Base-by-base conservation (phyloP, 2,888 invertebrate species). In the Apamea crenata region DNA sequence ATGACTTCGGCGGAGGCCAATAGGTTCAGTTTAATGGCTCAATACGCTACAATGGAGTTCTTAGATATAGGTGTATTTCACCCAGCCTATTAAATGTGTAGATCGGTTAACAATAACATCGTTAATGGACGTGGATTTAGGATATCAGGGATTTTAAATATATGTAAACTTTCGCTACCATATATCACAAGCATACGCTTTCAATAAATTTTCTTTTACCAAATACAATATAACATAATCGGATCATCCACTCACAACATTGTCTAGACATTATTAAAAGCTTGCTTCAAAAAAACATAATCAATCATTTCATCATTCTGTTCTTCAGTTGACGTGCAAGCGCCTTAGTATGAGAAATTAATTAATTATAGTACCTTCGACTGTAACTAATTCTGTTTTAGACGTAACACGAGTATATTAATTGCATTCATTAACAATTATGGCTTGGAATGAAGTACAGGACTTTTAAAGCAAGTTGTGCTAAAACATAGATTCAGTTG, bases 371-470 rank as follows among this genome's bases (percentile, higher is more conserved):
- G 86, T 75, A 85, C 59, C 74, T 85, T 68, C 73, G 61, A 44
- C 75, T 74, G 29, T 75, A 89, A 84, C 80, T 81, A 82, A 85
- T 87, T 79, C 82, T 84, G 65, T 85, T 77, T 73, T 61, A 83
- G 77, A 87, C 75, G 87, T 90, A 81, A 82, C 87, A 80, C 66
- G 75, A 81, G 81, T 81, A 69, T 83, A 89, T 87, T 87, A 85
- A 87, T 82, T 81, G 90, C 78, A 88, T 88, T 85, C 77, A 80
- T 87, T 87, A 85, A 81, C 87, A 66, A 81, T 82, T 87, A 89
- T 85, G 87, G 90, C 44, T 68, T 67, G 84, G 89, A 88, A 90
- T 89, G 85, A 87, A 82, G 81, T 79, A 77, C 71, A 73, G 18
- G 78, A 68, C 80, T 82, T 87, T 84, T 87, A 84, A 74, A 88